Evolutionary conservation across 2,113 vertebrate genomes (phyloP).

Genomic region (Melanocharis versteri): DNA sequence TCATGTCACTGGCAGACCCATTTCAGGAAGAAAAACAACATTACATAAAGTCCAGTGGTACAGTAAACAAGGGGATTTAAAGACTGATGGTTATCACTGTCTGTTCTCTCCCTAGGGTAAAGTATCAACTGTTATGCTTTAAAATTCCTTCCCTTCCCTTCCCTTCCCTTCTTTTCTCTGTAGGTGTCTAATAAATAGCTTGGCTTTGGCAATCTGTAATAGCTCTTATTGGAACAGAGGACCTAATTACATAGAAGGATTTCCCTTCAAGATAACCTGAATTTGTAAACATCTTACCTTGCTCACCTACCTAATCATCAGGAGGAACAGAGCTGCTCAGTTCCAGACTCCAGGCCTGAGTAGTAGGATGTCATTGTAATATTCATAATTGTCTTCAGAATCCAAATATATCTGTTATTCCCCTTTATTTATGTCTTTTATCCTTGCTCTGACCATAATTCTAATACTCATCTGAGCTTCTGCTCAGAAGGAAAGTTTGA

Average conservation of each 20-base stretch:
- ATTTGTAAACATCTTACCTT: background rate
- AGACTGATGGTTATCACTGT: background rate
- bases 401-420: background rate
- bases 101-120: background rate
- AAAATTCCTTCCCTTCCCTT: background rate
- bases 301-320: background rate
- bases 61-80: slow-evolving; percentile 70
- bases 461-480: background rate
- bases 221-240: background rate
- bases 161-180: background rate
- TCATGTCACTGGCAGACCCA: slow-evolving; percentile 48
- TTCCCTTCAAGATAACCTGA: background rate
- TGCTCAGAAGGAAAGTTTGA: background rate
- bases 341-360: background rate
- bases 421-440: background rate
- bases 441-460: background rate
- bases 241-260: background rate
- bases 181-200: background rate
- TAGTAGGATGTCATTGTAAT: background rate
- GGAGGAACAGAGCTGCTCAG: background rate
- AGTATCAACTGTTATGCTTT: background rate
- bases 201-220: background rate
- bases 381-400: background rate
- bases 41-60: slow-evolving; percentile 51
- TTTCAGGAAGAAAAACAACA: slow-evolving; percentile 53